phyloP scores from a whole-genome alignment of 2,113 vertebrate genomes.

The Grallaria varia region DNA sequence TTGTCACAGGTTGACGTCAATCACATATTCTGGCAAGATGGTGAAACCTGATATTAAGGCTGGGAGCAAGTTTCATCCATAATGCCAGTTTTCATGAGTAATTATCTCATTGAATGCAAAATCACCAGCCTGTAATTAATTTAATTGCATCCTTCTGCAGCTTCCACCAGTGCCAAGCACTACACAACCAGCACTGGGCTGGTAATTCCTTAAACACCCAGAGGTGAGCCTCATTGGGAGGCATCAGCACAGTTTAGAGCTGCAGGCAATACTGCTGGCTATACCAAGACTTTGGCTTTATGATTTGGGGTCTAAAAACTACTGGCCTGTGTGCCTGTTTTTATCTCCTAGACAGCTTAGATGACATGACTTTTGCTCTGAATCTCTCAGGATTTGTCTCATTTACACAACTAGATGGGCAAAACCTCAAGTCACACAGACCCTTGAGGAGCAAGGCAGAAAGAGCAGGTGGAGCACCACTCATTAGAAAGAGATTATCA shows the following conservation, averaged over 20 bases:
- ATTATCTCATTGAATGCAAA: constrained; percentile 39
- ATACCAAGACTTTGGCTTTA: background rate
- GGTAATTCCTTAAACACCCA: background rate
- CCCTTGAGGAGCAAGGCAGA: background rate
- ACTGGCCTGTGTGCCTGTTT: background rate
- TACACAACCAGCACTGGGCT: background rate
- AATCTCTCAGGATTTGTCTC: background rate
- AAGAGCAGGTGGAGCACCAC: background rate
- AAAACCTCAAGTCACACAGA: background rate
- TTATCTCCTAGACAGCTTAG: background rate
- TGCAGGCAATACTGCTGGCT: background rate
- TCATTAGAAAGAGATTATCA: background rate
- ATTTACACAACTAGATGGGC: background rate
- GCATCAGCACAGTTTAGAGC: background rate
- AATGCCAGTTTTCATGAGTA: background rate
- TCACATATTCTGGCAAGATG: background rate
- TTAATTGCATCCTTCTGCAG: constrained; percentile 30
- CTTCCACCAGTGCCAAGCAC: background rate
- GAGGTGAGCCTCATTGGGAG: background rate
- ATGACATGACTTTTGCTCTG: background rate
- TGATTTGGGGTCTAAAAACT: background rate
- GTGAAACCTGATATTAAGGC: constrained; percentile 10
- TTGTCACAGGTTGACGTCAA: background rate
- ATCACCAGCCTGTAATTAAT: constrained; percentile 8
- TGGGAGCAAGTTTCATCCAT: background rate